phyloP scores from a whole-genome alignment of 2,113 vertebrate species.

The Sebastes schlegelii region DNA sequence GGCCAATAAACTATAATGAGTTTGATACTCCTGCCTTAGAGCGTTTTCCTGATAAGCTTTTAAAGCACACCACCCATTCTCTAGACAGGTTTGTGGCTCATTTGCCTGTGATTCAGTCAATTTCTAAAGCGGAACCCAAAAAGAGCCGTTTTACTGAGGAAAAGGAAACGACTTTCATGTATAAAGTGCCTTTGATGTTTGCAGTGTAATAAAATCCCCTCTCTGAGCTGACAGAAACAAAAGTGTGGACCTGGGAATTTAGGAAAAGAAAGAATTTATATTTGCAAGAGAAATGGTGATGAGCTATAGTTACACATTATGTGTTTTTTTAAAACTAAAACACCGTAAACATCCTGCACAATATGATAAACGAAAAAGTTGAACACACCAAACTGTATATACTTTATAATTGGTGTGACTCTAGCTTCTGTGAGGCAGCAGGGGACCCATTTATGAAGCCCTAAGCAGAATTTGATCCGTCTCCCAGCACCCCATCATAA shows the following conservation, averaged over 20 bases:
- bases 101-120: slow-evolving; percentile 16
- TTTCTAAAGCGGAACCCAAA: slow-evolving; percentile 7
- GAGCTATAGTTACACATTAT: neutral
- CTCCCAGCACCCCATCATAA: neutral
- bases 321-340: neutral
- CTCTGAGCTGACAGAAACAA: neutral
- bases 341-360: neutral
- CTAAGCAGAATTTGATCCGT: neutral
- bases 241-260: neutral
- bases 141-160: slow-evolving; percentile 12
- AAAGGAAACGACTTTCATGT: neutral
- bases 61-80: slow-evolving; percentile 23
- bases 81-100: neutral
- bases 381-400: neutral
- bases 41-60: neutral
- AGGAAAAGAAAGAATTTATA: neutral
- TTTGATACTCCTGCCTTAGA: neutral
- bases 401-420: neutral
- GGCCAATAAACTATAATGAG: neutral
- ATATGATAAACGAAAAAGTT: neutral
- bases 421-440: neutral
- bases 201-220: neutral
- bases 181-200: slow-evolving; percentile 35
- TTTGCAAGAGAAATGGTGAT: neutral
- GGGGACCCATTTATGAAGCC: neutral